Evolutionary conservation across 2,797 vertebrate species (phyloP), one percentile per base, ranked within the genome.

Genomic region (Lutjanus campechanus): DNA sequence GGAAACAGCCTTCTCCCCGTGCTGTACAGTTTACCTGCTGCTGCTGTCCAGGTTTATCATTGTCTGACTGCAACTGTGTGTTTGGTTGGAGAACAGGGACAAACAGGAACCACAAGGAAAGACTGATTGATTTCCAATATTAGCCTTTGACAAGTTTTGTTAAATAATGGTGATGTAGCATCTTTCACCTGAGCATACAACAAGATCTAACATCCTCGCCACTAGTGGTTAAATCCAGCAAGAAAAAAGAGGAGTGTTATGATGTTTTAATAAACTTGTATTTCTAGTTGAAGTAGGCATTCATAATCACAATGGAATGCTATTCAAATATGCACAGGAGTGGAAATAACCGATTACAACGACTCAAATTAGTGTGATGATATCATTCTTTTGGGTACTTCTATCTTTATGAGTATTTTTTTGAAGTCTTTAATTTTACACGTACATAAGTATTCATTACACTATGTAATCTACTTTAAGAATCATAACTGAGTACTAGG

Each of bases 1-100:
- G 56, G 60, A 77, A 66, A 9, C 71, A 76, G 69, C 25, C 16
- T 69, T 78, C 19, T 77, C 20, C n/a, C 29, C 63, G 22, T 69
- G 16, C 61, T 58, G 49, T 49, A 64, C 53, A 47, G 51, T 76
- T 69, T 69, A 54, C 76, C 54, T 69, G 43, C 55, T 83, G 71
- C 75, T 83, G 68, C 77, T 71, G 67, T 86, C 61, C n/a, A 71
- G 49, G 49, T 73, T 74, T 63, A 66, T 77, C 36, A 47, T 55
- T 11, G 25, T 82, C 58, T 61, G 56, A 36, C 2, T 3, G 29
- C 29, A 36, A 36, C 29, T 36, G 61, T 15, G n/a, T 54, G 56
- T 86, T 69, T 49, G 60, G 19, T 63, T 68, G 68, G 62, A 16
- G 17, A 59, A 77, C 44, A 76, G 72, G 5, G n/a, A 69, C 50